These are phyloP conservation scores for Tor tambroides DNA, from an alignment of 2,113 vertebrate species.

Conservation along the genomic window DNA sequence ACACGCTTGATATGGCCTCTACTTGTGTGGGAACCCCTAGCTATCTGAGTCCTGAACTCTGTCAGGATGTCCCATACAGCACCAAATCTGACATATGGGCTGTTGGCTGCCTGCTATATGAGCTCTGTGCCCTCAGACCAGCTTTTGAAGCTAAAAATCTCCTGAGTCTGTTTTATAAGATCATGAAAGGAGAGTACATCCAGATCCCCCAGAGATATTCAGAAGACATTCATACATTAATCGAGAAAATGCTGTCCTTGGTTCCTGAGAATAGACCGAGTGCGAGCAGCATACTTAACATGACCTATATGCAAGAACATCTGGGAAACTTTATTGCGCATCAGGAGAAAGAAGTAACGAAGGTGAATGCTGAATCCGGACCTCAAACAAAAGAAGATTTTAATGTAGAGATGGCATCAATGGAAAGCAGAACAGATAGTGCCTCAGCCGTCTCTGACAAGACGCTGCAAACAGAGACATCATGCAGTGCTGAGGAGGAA, in stretches of 20 bases:
- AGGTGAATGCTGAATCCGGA: conserved; percentile 30
- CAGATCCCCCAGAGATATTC: conserved; percentile 68
- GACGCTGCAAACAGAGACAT: conserved; percentile 37
- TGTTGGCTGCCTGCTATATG: conserved; percentile 80
- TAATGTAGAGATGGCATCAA: not conserved
- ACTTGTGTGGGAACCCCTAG: conserved; percentile 81
- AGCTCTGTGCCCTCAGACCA: conserved; percentile 75
- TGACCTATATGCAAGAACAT: conserved; percentile 68
- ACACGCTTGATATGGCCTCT: conserved; percentile 78
- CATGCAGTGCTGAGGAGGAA: conserved; percentile 53
- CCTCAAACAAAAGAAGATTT: conserved; percentile 17
- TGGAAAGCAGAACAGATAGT: conserved; percentile 3
- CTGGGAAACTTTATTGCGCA: conserved; percentile 63
- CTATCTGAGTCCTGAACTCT: conserved; percentile 83
- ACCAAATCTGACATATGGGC: conserved; percentile 82
- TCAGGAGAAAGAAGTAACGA: conserved; percentile 59
- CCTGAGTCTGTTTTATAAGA: conserved; percentile 77
- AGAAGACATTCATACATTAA: conserved; percentile 63
- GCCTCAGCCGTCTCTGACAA: conserved; percentile 6
- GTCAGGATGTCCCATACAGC: conserved; percentile 80
- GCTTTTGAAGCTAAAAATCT: conserved; percentile 77
- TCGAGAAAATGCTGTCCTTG: conserved; percentile 71
- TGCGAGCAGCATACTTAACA: conserved; percentile 68
- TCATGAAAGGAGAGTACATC: conserved; percentile 72
- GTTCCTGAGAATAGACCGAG: conserved; percentile 73